phyloP scores from a whole-genome alignment of 2,888 invertebrate species.

The Ophioninae sp. region DNA sequence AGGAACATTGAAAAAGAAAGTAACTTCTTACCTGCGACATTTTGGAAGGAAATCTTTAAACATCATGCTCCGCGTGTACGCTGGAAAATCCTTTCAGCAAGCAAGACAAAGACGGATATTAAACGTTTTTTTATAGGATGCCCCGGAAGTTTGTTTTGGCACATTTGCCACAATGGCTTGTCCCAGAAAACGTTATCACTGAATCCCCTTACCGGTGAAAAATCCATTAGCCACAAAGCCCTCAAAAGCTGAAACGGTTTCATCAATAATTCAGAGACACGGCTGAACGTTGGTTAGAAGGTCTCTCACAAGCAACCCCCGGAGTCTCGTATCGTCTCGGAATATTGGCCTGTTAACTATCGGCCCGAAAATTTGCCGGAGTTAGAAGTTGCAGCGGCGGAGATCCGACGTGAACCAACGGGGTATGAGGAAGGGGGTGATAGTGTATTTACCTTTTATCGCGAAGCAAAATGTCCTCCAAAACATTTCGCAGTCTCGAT shows the following conservation, averaged over 20 bases:
- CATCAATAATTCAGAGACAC: constrained; percentile 20
- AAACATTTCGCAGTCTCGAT: constrained; percentile 63
- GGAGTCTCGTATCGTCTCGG: not conserved
- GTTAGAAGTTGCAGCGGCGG: constrained; percentile 47
- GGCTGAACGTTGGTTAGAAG: not conserved
- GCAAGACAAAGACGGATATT: not conserved
- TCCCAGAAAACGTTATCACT: not conserved
- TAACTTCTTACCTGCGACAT: not conserved
- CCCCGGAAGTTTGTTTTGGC: no score
- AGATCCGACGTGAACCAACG: not conserved
- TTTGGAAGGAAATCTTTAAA: not conserved
- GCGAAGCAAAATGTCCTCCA: constrained; percentile 49
- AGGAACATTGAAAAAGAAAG: not conserved
- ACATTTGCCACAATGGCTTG: not conserved
- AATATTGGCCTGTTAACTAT: constrained; percentile 56
- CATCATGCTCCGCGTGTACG: not conserved
- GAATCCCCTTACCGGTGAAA: not conserved
- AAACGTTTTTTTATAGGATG: not conserved
- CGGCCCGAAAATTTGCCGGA: constrained; percentile 41
- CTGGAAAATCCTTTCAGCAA: not conserved
- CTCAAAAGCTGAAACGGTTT: not conserved
- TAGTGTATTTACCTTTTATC: constrained; percentile 63
- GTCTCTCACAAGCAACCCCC: not conserved
- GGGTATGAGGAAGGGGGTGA: not conserved
- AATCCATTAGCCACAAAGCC: not conserved